Evolutionary conservation across 1,140 invertebrate genomes (phyloP), one percentile per base, ranked within the genome.

Genomic region (Nasonia giraulti): DNA sequence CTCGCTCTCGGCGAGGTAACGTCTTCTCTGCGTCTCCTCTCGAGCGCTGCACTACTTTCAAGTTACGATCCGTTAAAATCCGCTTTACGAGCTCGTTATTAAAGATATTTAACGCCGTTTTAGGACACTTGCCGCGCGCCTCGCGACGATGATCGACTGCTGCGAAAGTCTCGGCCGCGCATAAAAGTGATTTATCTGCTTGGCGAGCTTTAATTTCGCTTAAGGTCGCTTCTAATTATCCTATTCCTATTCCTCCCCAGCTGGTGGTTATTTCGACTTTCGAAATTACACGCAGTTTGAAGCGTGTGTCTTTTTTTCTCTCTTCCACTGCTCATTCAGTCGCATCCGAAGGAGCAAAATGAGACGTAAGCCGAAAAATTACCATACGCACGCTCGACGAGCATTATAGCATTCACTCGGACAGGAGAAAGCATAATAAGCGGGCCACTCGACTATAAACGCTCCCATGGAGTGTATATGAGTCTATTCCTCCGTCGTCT

Each of bases 41-140:
- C 55, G 73, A 80, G 87, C 87, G 82, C 87, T 37, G 33, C 33
- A 86, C 74, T 71, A 78, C 75, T 83, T 83, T 71, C 88, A 89
- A 89, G 86, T 90, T 89, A 90, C 87, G 89, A 89, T 90, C 89
- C 86, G 86, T 81, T 88, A 89, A 89, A 89, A 86, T 79, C 80
- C 86, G 77, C 77, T 90, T 89, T 89, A 90, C 88, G 89, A 89
- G 86, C 55, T 62, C 55, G 85, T 89, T 88, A 89, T 86, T 87
- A 77, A 78, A 69, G 84, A 87, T 89, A 83, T 80, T 83, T 71
- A 83, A 78, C 62, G 50, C 55, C 17, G 74, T 68, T 68, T 68
- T 83, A 40, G 81, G 81, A 75, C 69, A 75, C 55, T 77, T 14
- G 27, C 33, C 33, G 17, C 37, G 33, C 33, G 33, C 33, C 27